Conservation (phyloP, 37 sponge, comb jelly and placozoan species). For the Bolinopsis microptera region DNA sequence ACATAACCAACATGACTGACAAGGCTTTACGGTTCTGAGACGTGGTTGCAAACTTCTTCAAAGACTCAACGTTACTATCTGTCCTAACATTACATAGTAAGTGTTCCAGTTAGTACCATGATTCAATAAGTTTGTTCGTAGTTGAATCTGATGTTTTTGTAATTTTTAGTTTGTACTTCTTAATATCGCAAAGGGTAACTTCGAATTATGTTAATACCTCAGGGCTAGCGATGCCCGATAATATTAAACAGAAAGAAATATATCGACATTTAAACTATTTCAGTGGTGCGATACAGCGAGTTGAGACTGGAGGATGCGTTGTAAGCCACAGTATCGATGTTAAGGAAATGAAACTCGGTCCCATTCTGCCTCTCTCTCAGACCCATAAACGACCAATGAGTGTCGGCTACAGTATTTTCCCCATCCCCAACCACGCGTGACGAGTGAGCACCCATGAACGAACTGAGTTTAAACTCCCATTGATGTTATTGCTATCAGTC, state of each 20-base stretch:
- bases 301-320: slow-evolving; percentile 23
- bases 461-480: no score
- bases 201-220: no score
- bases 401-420: slow-evolving; percentile 61
- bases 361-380: slow-evolving; percentile 59
- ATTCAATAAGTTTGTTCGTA: no score
- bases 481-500: no score
- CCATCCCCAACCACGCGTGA: slow-evolving; percentile 32
- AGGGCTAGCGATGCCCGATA: no score
- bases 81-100: slow-evolving; percentile 78
- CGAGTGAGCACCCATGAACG: neutral
- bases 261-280: no score
- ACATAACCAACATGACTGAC: slow-evolving; percentile 69
- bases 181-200: no score
- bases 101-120: neutral
- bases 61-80: slow-evolving; percentile 71
- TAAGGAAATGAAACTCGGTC: slow-evolving; percentile 36
- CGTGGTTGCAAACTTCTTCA: slow-evolving; percentile 70
- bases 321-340: slow-evolving; percentile 56
- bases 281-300: slow-evolving; percentile 19
- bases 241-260: no score
- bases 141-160: no score
- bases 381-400: slow-evolving; percentile 59
- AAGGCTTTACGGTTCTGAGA: slow-evolving; percentile 68
- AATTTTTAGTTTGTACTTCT: no score